Evolutionary conservation across 2,113 vertebrate genomes (phyloP).

Genomic region (Trichechus manatus): DNA sequence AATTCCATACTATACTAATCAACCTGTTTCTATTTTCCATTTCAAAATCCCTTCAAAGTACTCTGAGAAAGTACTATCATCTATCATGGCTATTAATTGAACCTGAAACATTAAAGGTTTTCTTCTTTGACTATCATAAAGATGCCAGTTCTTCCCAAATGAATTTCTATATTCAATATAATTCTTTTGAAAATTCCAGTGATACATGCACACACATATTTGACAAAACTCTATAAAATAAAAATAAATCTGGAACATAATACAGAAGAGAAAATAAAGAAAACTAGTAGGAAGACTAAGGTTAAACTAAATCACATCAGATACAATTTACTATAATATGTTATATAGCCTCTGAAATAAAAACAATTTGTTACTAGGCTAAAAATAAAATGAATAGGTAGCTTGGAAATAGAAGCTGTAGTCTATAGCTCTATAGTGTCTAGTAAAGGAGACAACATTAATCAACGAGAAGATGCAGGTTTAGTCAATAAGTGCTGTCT

Average conservation of each 20-base stretch:
- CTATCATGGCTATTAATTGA: not conserved
- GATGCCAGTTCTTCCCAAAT: not conserved
- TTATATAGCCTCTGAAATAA: not conserved
- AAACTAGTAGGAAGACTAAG: conserved; percentile 10
- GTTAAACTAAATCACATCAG: not conserved
- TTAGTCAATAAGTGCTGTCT: not conserved
- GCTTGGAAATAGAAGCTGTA: not conserved
- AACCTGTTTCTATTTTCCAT: not conserved
- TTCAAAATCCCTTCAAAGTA: not conserved
- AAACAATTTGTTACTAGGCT: not conserved
- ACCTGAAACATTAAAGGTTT: not conserved
- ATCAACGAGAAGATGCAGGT: not conserved
- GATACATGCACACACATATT: not conserved
- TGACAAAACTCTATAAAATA: conserved; percentile 5
- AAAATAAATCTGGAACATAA: conserved; percentile 47
- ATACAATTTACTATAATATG: not conserved
- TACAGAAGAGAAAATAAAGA: not conserved
- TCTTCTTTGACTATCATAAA: conserved; percentile 38
- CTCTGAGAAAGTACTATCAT: not conserved
- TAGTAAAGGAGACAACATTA: not conserved
- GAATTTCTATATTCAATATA: not conserved
- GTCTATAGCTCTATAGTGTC: not conserved
- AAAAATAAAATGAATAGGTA: not conserved
- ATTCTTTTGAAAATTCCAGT: conserved; percentile 19
- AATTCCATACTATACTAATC: not conserved